Evolutionary conservation across 92 coral and sea anemone genomes (phyloP).

Genomic region (Plumapathes pennacea): DNA sequence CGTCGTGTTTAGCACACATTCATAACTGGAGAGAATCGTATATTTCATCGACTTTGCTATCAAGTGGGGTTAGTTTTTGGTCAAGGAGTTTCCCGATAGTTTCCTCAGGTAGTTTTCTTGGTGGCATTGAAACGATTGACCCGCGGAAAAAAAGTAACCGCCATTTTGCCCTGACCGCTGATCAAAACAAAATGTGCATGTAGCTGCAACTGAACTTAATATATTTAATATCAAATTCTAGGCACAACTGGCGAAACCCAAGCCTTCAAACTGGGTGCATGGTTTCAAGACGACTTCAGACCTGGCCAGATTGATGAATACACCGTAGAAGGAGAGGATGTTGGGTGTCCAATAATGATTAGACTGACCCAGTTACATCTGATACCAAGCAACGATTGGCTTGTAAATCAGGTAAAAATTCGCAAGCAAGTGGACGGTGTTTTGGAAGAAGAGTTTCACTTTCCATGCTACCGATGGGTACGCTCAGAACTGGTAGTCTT

Average conservation of each 20-base stretch:
- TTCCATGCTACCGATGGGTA: constrained; percentile 81
- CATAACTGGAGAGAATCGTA: too few species aligned
- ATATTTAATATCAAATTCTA: too few species aligned
- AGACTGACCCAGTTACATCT: constrained; percentile 33
- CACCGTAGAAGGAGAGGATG: constrained; percentile 48
- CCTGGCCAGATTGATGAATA: constrained; percentile 71
- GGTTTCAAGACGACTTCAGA: constrained; percentile 76
- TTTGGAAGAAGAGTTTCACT: constrained; percentile 41
- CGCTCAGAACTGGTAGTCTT: constrained; percentile 14
- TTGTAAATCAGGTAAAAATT: constrained; percentile 48
- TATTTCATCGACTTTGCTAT: too few species aligned
- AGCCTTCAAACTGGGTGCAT: constrained; percentile 37
- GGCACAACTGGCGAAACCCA: constrained; percentile 69
- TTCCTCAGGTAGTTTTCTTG: too few species aligned
- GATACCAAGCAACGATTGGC: constrained; percentile 53
- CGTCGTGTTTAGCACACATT: too few species aligned
- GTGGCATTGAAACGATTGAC: too few species aligned
- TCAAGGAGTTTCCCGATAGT: too few species aligned
- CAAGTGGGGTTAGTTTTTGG: too few species aligned
- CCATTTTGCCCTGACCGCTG: too few species aligned
- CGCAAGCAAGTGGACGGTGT: constrained; percentile 14
- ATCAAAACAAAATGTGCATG: too few species aligned
- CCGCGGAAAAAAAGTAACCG: too few species aligned
- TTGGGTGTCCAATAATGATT: constrained; percentile 54
- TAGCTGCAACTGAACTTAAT: too few species aligned